phyloP scores from a whole-genome alignment of 2,797 vertebrate genomes.

The Anisognathus igniventris region DNA sequence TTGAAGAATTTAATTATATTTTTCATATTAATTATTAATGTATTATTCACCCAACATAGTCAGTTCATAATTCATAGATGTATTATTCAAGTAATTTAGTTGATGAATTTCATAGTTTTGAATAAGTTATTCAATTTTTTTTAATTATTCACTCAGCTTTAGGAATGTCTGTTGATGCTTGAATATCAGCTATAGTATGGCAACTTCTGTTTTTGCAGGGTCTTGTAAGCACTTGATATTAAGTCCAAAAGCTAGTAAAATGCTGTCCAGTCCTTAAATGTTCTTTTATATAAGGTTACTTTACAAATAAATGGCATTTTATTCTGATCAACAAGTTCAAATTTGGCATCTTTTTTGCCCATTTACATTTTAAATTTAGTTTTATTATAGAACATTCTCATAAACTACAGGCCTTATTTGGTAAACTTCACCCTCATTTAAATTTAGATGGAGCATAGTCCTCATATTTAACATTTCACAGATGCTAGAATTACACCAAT shows the following conservation, averaged over 20 bases:
- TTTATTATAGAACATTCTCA: not conserved
- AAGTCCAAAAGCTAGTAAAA: not conserved
- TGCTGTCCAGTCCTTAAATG: not conserved
- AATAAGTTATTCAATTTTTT: conserved; percentile 63
- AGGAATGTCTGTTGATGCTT: not conserved
- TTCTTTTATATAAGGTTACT: not conserved
- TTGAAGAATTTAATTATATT: conserved; percentile 71
- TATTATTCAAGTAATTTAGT: conserved; percentile 70
- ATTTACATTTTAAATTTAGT: not conserved
- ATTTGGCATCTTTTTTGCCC: not conserved
- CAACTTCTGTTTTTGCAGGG: not conserved
- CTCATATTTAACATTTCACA: not conserved
- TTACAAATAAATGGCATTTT: not conserved
- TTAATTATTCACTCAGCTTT: conserved; percentile 48
- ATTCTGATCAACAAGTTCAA: not conserved
- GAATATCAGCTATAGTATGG: not conserved
- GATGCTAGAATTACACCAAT: not conserved
- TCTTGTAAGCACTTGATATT: not conserved
- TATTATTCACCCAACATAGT: conserved; percentile 61
- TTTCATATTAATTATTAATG: conserved; percentile 71
- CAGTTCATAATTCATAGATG: conserved; percentile 64
- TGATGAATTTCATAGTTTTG: conserved; percentile 68
- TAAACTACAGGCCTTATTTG: not conserved
- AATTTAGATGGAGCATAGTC: not conserved
- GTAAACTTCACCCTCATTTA: not conserved